Base-by-base conservation (phyloP, 2,797 vertebrate genomes). In the Eospalax fontanierii region DNA sequence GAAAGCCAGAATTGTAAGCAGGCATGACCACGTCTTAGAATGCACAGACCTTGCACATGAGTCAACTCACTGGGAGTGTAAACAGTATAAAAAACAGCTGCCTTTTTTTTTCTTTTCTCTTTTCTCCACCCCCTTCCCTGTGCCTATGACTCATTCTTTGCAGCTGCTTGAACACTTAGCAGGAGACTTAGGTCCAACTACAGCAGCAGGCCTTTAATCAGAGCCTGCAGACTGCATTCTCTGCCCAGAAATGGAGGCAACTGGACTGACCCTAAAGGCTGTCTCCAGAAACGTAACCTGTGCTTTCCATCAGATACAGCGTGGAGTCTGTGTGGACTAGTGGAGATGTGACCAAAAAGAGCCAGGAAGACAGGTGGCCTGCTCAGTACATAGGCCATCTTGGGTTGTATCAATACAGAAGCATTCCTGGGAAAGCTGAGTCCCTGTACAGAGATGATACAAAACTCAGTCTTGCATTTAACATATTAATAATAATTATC, bases 161-260 rank as follows among this genome's bases (percentile, higher is more conserved):
- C 80, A 89, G 94, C 94, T 93, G 85, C 83, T n/a, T 61, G 71
- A 88, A 85, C 46, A 4, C 24, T 81, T 40, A 79, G 90, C 95
- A 89, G 87, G 82, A 86, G 85, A 54, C 57, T 6, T 2, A 4
- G 59, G 82, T 74, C 6, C 0, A 1, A 93, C 50, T 9, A 16
- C 40, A 85, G 89, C 35, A 21, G 66, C 85, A 50, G 74, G 33
- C 12, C 38, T 87, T 90, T 85, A 81, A 61, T 70, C 71, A 46
- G 79, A 74, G 30, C 68, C 89, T 78, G 63, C 12, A 5, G 0
- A 1, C 66, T 79, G 68, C 43, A 57, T 68, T 33, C n/a, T 94
- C 54, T 76, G 43, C 73, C 86, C 85, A 16, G 93, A 89, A 87
- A 68, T 66, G 1, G 46, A 2, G 57, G 87, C 26, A 28, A 38